Conservation (phyloP, 2,888 invertebrate species). For the Chironomus riparius region DNA sequence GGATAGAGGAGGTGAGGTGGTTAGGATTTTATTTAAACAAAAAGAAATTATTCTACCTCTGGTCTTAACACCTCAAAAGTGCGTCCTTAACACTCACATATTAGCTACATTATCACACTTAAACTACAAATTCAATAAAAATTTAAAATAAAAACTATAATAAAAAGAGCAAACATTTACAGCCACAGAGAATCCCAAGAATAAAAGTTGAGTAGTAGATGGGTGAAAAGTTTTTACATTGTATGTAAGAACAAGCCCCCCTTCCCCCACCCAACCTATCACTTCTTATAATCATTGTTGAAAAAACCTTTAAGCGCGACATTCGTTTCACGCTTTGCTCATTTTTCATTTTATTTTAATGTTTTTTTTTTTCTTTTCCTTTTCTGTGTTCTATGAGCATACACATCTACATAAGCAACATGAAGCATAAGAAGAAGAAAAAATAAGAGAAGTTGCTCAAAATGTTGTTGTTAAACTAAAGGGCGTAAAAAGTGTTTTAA, state of each 20-base stretch:
- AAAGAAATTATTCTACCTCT: too few relatives aligned
- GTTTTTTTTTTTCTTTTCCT: not conserved
- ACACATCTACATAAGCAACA: not conserved
- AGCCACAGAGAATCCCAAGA: not conserved
- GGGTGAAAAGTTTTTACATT: slow-evolving; percentile 10
- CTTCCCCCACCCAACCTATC: not conserved
- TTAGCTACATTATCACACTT: too few relatives aligned
- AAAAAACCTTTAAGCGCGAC: slow-evolving; percentile 5
- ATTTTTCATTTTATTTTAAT: slow-evolving; percentile 19
- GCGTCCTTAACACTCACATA: too few relatives aligned
- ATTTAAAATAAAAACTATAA: not conserved
- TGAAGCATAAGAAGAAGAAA: not conserved
- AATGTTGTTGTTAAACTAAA: slow-evolving; percentile 19
- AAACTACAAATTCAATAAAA: too few relatives aligned
- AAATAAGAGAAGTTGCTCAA: not conserved
- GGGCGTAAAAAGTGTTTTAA: slow-evolving; percentile 27
- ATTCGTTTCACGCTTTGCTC: slow-evolving; percentile 20
- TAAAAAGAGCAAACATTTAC: not conserved
- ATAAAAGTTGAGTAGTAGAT: not conserved
- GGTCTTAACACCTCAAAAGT: too few relatives aligned
- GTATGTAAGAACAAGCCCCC: not conserved
- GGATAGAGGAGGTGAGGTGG: too few relatives aligned
- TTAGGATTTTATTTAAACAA: too few relatives aligned
- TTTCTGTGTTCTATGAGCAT: not conserved
- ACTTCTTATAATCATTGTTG: too few relatives aligned